Conservation (phyloP, 2,113 vertebrate genomes). For the Struthio camelus region DNA sequence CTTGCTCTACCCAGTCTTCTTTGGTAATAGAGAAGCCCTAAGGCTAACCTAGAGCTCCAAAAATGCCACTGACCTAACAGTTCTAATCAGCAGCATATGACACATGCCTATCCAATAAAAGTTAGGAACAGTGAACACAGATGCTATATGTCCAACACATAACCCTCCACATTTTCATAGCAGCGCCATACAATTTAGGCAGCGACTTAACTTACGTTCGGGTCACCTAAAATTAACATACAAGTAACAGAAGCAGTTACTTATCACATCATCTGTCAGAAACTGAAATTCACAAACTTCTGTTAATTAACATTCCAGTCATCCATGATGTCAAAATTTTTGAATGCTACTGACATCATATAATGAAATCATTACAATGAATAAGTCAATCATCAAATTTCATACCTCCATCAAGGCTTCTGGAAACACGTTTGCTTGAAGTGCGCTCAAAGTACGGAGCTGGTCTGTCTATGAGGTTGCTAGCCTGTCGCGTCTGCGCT, state of each 20-base stretch:
- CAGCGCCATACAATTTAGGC: not conserved
- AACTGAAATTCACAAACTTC: not conserved
- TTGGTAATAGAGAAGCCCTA: not conserved
- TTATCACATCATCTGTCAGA: not conserved
- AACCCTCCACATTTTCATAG: not conserved
- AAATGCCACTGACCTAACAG: not conserved
- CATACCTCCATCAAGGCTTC: slow-evolving; percentile 86
- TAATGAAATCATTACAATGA: not conserved
- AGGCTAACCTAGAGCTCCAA: not conserved
- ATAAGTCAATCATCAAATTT: not conserved
- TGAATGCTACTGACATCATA: fast-evolving
- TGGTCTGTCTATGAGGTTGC: slow-evolving; percentile 85
- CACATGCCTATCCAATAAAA: not conserved
- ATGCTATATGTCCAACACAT: not conserved
- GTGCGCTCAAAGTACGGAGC: slow-evolving; percentile 83
- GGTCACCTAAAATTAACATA: not conserved
- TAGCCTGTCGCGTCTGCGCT: slow-evolving; percentile 85
- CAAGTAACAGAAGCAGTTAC: not conserved
- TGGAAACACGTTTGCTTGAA: slow-evolving; percentile 84
- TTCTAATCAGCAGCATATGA: not conserved
- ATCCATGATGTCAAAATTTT: fast-evolving
- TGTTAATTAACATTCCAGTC: not conserved
- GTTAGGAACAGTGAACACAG: not conserved
- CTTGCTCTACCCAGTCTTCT: not conserved
- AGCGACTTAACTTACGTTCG: not conserved